Base-by-base conservation (phyloP, 2,888 invertebrate genomes). In the Acrocyrtus sp. region DNA sequence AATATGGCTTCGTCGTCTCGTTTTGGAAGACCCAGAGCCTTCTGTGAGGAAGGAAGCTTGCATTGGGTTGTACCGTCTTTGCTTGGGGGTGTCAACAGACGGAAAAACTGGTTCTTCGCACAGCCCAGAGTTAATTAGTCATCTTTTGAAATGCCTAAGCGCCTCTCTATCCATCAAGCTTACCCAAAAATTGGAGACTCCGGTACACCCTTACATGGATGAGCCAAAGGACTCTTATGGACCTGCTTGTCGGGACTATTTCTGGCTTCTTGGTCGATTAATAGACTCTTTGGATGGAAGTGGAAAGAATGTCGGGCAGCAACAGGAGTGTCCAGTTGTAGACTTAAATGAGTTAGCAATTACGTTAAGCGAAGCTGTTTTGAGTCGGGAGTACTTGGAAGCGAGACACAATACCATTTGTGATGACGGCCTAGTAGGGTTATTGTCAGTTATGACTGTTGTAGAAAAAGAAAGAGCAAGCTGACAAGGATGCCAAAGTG, bases 201-300 rank as follows among this genome's bases (percentile, higher is more conserved):
- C 60, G 22, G 8, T 72, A 4, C 58, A 58, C 29, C 10, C 60
- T 3, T 66, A 83, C 88, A 27, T 60, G 0, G 91, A 92, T 81
- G 92, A 92, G 83, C 93, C 93, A n/a, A 95, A 96, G 83, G 96
- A 96, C 83, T 94, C 95, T 0, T 96, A 95, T 83, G 96, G 96
- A 0, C 95, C 96, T 0, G 96, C 96, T 1, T 96, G 96, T 83
- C 87, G 95, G 6, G 96, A 97, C 84, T 97, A 95, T 84, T 96
- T 96, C 84, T 96, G 96, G 95, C 87, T 96, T 3, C 88, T 95
- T 15, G 94, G 95, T 78, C 88, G 95, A 34, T 87, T 96, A 19
- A 92, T 96, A 0, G 96, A 96, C 82, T 93, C 93, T 1, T 83
- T 95, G 27, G 92, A 93, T 0, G 91, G 91, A 68, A 93, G 93